Evolutionary conservation across 2,797 vertebrate species (phyloP), one percentile per base, ranked within the genome.

Genomic region (Podargus strigoides): DNA sequence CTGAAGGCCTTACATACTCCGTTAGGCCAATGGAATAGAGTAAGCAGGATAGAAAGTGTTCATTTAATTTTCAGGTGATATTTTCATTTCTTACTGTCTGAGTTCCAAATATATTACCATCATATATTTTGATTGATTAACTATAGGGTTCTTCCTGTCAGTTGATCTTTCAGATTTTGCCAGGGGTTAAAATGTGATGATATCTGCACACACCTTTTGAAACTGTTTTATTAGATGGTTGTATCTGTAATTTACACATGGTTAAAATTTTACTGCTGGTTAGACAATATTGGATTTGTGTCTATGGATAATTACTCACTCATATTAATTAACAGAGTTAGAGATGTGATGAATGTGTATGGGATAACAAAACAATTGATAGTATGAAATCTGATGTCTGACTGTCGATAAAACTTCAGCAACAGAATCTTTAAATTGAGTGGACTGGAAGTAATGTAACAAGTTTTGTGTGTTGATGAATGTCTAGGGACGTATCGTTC

Each of bases 401-500:
- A 21, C 36, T 87, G 32, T 82, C 82, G 58, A 70, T 79, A 95
- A 59, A 93, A 42, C 50, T 85, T 91, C 21, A 81, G 27, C 76
- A 73, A 14, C 9, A 69, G 39, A 62, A 39, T 78, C 68, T 87
- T 87, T 79, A 67, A 80, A 36, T 68, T 42, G 49, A 73, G 12
- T 59, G 46, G 70, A 41, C 53, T 85, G 2, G 16, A 91, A 42
- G 58, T 80, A 73, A 67, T 52, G 9, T 93, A 93, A 89, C 76
- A 72, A 59, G 64, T 50, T n/a, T 11, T 79, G 11, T 97, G 59
- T 94, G 42, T 85, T 92, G 44, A 47, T 93, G 56, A 55, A 91
- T 96, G 95, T 95, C 59, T 67, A 99, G 99, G 99, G 99, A 12
- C 99, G 98, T 32, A 98, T 98, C 41, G 94, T 99, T 91, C 98